A percentile compares a stretch with the other conserved stretches of the same genome.
Conservation (phyloP, 1,140 invertebrate genomes). For the Asbolus verrucosus region DNA sequence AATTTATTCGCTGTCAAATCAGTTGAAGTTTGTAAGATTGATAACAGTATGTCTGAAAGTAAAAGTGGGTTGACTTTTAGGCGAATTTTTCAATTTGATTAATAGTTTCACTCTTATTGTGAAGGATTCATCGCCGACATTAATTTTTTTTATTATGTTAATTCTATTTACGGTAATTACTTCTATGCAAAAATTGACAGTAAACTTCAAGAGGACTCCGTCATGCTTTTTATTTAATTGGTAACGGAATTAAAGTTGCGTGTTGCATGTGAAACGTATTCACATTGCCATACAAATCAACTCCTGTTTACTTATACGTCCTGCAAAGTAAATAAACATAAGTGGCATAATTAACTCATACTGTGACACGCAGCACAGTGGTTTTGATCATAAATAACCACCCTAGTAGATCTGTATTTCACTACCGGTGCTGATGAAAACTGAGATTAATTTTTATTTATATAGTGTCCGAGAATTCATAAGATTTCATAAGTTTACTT, state of each 20-base stretch:
- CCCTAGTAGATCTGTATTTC: constrained; percentile 50
- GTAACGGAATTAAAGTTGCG: constrained; percentile 20
- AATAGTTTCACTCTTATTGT: not conserved
- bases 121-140: not conserved
- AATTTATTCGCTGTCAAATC: constrained; percentile 7
- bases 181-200: too few relatives aligned
- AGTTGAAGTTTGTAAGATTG: constrained; percentile 8
- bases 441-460: too few relatives aligned
- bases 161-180: too few relatives aligned
- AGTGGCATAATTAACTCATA: constrained; percentile 41
- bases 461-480: too few relatives aligned
- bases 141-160: not conserved
- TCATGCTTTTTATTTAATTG: too few relatives aligned
- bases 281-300: constrained; percentile 4
- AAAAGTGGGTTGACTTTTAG: constrained; percentile 15
- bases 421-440: too few relatives aligned
- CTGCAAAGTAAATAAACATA: constrained; percentile 41
- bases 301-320: constrained; percentile 24
- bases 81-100: constrained; percentile 3
- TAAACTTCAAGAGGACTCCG: too few relatives aligned
- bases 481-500: too few relatives aligned
- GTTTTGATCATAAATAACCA: constrained; percentile 44
- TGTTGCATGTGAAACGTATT: constrained; percentile 6
- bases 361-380: constrained; percentile 41
- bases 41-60: constrained; percentile 26